A percentile compares a stretch with the other conserved stretches of the same genome.
phyloP scores from a whole-genome alignment of 2,888 invertebrate species.

The Ormyrus labotus region DNA sequence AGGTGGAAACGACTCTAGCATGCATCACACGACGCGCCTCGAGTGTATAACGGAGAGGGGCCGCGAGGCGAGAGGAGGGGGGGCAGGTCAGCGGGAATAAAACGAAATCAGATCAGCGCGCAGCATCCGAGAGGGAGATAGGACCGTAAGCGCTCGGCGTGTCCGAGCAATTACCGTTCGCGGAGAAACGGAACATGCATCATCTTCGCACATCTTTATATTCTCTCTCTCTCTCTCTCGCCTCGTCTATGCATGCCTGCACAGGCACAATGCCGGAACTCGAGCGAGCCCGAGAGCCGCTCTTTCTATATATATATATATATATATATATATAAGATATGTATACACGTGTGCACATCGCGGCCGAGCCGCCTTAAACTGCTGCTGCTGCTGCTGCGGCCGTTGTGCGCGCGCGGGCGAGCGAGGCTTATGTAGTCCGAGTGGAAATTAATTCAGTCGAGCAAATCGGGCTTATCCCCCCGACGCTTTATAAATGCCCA shows the following conservation, averaged over 20 bases:
- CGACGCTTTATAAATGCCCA: not conserved
- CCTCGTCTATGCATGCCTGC: conserved; percentile 59
- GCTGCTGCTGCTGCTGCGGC: conserved; percentile 19
- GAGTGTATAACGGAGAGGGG: conserved; percentile 55
- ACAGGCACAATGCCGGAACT: conserved; percentile 58
- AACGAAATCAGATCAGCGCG: too few relatives aligned
- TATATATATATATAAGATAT: too few relatives aligned
- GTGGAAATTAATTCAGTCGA: conserved; percentile 29
- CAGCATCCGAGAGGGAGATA: conserved; percentile 59
- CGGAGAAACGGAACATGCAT: conserved; percentile 63
- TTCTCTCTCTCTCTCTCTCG: conserved; percentile 32
- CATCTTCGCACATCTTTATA: conserved; percentile 63
- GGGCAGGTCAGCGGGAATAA: conserved; percentile 64
- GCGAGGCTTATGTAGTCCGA: not conserved
- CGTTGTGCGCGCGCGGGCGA: conserved; percentile 43
- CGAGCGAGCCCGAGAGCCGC: too few relatives aligned
- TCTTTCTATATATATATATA: too few relatives aligned
- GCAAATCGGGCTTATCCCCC: not conserved
- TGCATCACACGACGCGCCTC: not conserved
- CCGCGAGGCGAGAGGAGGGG: conserved; percentile 64
- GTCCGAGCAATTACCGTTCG: conserved; percentile 65
- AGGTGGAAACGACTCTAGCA: not conserved
- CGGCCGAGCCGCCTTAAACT: too few relatives aligned
- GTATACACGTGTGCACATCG: too few relatives aligned
- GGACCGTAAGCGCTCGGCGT: conserved; percentile 57